phyloP scores from a whole-genome alignment of 2,113 vertebrate species.

The Myocastor coypus region DNA sequence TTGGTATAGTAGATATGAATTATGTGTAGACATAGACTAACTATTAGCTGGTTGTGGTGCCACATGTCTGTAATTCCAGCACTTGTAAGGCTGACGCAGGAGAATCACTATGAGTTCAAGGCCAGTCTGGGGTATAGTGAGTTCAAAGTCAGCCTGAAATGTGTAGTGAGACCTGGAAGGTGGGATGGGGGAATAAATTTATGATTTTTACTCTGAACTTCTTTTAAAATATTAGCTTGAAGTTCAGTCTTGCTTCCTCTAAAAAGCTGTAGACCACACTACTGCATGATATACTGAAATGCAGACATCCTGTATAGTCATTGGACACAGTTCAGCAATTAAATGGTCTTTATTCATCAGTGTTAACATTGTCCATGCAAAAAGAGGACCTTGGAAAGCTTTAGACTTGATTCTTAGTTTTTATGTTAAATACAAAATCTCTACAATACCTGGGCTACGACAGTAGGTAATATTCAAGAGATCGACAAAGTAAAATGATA shows the following conservation, averaged over 20 bases:
- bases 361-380: conserved; percentile 4
- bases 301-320: not conserved
- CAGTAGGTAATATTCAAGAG: conserved; percentile 16
- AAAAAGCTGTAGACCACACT: not conserved
- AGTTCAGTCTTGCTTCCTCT: not conserved
- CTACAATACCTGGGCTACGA: conserved; percentile 33
- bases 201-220: conserved; percentile 15
- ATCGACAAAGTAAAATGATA: conserved; percentile 45
- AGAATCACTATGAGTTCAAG: not conserved
- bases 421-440: conserved; percentile 24
- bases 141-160: not conserved
- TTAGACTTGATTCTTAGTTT: not conserved
- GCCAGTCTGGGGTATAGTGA: not conserved
- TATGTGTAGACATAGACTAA: not conserved
- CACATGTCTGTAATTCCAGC: not conserved
- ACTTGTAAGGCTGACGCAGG: not conserved
- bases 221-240: conserved; percentile 35
- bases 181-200: not conserved
- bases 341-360: not conserved
- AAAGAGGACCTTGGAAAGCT: conserved; percentile 17
- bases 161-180: not conserved
- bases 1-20: not conserved
- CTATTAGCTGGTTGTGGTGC: not conserved
- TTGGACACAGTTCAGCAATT: conserved; percentile 3
- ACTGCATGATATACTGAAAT: not conserved